Base-by-base conservation (phyloP, 2,888 invertebrate genomes). In the Epinotia nisella region DNA sequence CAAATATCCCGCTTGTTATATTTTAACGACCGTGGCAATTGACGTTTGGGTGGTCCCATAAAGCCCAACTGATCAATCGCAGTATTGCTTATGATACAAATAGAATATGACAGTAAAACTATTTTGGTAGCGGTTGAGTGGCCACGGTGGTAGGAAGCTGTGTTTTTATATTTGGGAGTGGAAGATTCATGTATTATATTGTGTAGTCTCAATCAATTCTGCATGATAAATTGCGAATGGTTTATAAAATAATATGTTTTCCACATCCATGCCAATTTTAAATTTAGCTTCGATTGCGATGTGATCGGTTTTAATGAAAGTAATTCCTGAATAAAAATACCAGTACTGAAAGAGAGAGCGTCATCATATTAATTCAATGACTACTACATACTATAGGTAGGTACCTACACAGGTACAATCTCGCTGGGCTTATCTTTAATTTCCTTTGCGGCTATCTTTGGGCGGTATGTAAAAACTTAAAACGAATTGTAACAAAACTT, bases 31-130 rank as follows among this genome's bases (percentile, higher is more conserved):
- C 51, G 51, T 11, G 62, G 80, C 87, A 87, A 89, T 88, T 87
- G 87, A 84, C 82, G 84, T 82, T 81, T 82, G 89, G 89, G 89
- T 89, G 89, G 89, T 88, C 89, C 81, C 84, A 79, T 88, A 85
- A 87, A 87, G 69, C 58, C 67, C 62, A 76, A 81, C 81, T 77
- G 82, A 82, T 84, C 85, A 86, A 86, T 74, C 75, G 77, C 68
- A 70, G 65, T 87, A 86, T 85, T 85, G 79, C 76, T 87, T 84
- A 87, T 79, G 78, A 70, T 71, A 64, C 59, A 71, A 77, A 73
- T 69, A 73, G 73, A 73, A 73, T 69, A 73, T 73, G 73, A 69
- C 69, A 73, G 69, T 73, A 73, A 73, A 73, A 58, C 73, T 73
- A 73, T 73, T 73, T 69, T 41, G 58, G 68, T 62, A n/a, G 39